Conservation (phyloP, 2,113 vertebrate species). For the Eurystomus gularis region DNA sequence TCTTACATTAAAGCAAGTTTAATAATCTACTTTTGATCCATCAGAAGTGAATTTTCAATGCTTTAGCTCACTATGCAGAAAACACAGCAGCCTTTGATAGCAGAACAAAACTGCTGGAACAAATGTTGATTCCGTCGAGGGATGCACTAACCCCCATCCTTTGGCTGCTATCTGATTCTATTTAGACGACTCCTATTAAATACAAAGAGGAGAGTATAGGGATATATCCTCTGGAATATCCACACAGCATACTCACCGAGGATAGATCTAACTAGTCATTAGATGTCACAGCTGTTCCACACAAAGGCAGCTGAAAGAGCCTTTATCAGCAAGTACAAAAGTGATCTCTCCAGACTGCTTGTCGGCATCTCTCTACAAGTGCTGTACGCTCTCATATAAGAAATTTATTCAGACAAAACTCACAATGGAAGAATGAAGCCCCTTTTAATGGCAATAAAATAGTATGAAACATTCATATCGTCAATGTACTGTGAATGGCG, state of each 20-base stretch:
- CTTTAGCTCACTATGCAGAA: conserved; percentile 35
- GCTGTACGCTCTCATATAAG: conserved; percentile 54
- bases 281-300: conserved; percentile 66
- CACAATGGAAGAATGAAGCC: conserved; percentile 57
- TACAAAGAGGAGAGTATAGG: conserved; percentile 60
- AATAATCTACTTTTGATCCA: conserved; percentile 51
- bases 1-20: conserved; percentile 44
- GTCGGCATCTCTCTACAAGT: conserved; percentile 46
- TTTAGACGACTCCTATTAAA: conserved; percentile 54
- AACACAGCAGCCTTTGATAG: conserved; percentile 57
- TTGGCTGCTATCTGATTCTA: conserved; percentile 12
- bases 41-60: conserved; percentile 25
- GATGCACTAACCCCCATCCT: conserved; percentile 4
- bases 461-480: conserved; percentile 54
- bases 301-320: conserved; percentile 74
- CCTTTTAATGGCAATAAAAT: conserved; percentile 59
- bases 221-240: conserved; percentile 68
- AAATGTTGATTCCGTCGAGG: conserved; percentile 37
- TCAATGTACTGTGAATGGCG: conserved; percentile 19
- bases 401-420: conserved; percentile 66
- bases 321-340: conserved; percentile 70
- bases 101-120: conserved; percentile 48
- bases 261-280: conserved; percentile 58
- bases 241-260: conserved; percentile 64
- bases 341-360: conserved; percentile 52